Conservation (phyloP, 2,113 vertebrate genomes). For the Oceanites oceanicus region DNA sequence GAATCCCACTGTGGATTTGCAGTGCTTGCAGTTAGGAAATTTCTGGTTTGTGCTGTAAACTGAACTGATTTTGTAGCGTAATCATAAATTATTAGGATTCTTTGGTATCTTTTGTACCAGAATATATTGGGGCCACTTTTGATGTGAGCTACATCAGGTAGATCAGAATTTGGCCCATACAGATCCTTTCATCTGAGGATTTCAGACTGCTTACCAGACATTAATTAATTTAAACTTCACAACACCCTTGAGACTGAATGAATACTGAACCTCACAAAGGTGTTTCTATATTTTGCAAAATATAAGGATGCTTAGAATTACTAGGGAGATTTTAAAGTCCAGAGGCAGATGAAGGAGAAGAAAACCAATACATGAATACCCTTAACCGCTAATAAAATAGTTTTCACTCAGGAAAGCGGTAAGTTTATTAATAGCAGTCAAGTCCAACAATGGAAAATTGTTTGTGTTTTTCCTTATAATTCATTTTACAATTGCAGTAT, state of each 20-base stretch:
- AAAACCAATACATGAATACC: neutral
- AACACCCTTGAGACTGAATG: neutral
- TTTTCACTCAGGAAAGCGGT: neutral
- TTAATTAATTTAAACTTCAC: constrained; percentile 40
- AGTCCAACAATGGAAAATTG: neutral
- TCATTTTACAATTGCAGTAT: neutral
- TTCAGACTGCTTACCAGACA: neutral
- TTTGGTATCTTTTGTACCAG: neutral
- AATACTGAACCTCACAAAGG: neutral
- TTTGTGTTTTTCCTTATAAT: neutral
- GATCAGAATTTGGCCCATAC: constrained; percentile 2
- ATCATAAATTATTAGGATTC: neutral
- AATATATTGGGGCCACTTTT: neutral
- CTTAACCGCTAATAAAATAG: neutral
- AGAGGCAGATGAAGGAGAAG: neutral
- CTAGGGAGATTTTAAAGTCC: neutral
- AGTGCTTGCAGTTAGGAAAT: neutral
- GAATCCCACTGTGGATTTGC: neutral
- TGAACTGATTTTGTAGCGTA: neutral
- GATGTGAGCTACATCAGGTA: neutral
- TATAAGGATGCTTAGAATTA: neutral
- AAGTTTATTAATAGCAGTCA: neutral
- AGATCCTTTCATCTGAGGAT: constrained; percentile 15
- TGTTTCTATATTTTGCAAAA: neutral
- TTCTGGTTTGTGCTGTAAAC: neutral